Conservation (phyloP, 2,888 invertebrate genomes). For the Cheilosia variabilis region DNA sequence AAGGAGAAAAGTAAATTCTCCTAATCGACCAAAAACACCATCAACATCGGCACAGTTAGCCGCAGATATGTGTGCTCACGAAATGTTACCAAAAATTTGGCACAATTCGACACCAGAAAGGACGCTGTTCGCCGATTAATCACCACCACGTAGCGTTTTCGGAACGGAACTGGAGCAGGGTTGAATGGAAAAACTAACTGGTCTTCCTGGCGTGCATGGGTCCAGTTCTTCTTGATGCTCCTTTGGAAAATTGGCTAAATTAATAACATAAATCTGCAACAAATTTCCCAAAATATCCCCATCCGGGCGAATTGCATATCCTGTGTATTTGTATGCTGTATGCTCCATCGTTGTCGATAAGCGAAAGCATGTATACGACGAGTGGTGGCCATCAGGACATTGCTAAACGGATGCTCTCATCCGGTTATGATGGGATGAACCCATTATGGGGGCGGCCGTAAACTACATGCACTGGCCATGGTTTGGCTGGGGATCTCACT, state of each 20-base stretch:
- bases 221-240: slow-evolving; percentile 11
- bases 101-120: slow-evolving; percentile 24
- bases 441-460: slow-evolving; percentile 28
- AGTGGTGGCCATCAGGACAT: slow-evolving; percentile 12
- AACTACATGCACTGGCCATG: slow-evolving; percentile 12
- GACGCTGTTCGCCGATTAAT: slow-evolving; percentile 28
- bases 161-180: slow-evolving; percentile 9
- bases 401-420: slow-evolving; percentile 60
- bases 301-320: slow-evolving; percentile 61
- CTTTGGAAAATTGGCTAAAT: slow-evolving; percentile 56
- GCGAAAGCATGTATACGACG: neutral
- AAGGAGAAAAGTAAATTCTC: slow-evolving; percentile 8
- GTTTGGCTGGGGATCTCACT: neutral
- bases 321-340: neutral
- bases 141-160: neutral
- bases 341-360: slow-evolving; percentile 14
- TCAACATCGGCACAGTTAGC: slow-evolving; percentile 8
- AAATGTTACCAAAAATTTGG: slow-evolving; percentile 7
- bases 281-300: slow-evolving; percentile 62
- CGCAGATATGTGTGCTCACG: slow-evolving; percentile 9
- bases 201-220: neutral
- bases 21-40: slow-evolving; percentile 18
- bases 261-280: slow-evolving; percentile 69
- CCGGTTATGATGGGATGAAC: slow-evolving; percentile 56
- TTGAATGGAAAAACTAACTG: neutral